Percentiles rank a stretch among this genome's conserved stretches.
Evolutionary conservation across 2,797 vertebrate species (phyloP).

Genomic region (Gambusia yucatana): DNA sequence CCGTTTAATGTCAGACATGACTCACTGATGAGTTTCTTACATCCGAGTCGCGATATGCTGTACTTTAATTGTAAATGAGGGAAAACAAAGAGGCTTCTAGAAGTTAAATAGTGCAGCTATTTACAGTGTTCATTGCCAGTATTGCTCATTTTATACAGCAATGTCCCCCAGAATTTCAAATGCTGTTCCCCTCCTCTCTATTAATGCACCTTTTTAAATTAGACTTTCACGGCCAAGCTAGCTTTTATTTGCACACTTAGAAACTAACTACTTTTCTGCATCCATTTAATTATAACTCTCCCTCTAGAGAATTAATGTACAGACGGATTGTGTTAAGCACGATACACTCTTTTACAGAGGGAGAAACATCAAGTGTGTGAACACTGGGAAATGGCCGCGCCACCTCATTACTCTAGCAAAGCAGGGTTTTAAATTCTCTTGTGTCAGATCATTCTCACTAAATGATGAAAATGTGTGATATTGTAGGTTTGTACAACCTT

Average conservation of each 20-base stretch:
- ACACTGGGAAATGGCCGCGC: background rate
- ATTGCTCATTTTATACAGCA: background rate
- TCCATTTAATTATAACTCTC: background rate
- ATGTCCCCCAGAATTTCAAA: background rate
- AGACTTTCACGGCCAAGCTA: background rate
- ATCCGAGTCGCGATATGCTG: background rate
- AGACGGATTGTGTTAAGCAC: background rate
- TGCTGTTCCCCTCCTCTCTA: background rate
- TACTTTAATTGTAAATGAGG: background rate
- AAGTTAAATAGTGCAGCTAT: background rate
- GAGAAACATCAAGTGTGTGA: background rate
- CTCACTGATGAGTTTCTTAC: background rate
- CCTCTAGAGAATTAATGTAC: background rate
- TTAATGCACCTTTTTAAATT: background rate
- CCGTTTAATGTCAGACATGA: background rate
- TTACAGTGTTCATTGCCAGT: background rate
- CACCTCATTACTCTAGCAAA: no score
- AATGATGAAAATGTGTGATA: background rate
- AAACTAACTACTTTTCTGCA: constrained; percentile 1
- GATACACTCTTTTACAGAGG: background rate
- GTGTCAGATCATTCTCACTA: background rate
- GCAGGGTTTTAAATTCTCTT: background rate
- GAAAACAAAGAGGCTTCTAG: background rate
- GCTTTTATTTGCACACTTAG: constrained; percentile 6
- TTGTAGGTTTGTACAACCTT: background rate